Evolutionary conservation across 2,888 invertebrate species (phyloP), one percentile per base, ranked within the genome.

Genomic region (Elegia similella): DNA sequence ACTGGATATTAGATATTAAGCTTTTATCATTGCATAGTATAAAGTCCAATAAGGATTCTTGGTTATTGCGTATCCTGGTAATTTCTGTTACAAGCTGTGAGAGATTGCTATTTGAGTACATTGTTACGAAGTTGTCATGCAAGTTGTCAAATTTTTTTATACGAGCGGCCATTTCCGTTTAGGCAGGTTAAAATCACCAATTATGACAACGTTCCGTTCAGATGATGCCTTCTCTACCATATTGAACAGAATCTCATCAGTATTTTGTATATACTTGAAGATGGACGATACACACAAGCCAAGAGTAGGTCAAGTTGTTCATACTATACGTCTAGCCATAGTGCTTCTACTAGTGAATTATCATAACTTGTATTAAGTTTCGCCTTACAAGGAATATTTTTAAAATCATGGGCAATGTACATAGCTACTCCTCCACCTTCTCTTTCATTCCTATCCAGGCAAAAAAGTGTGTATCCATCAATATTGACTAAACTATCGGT

Each of bases 381-480:
- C 13, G 42, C 42, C 13, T 13, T 42, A 13, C n/a, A 5, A 42
- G 42, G 42, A 15, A 42, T 13, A 6, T 42, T 42, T 6, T 42
- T 42, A 13, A 42, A 10, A 13, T n/a, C 42, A 13, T 15, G 15
- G 2, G 42, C 42, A 7, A 42, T 7, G 13, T 42, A 42, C 6
- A 42, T 42, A 13, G 13, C 42, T 8, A 42, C 42, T 6, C 42
- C 42, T 13, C 42, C 42, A 15, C 42, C 42, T 42, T 42, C 42
- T 42, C 15, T 42, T 5, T 42, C 5, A 3, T 10, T 42, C 42
- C 42, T 42, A 15, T 42, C 42, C 13, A 12, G 42, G 1, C 42
- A 15, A 42, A 42, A 42, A 13, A 42, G 42, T 42, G 15, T 42
- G 15, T 13, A 42, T 13, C 43, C n/a, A 66, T 42, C 8, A 13